Conservation (phyloP, 2,113 vertebrate species). For the Laticauda colubrina region DNA sequence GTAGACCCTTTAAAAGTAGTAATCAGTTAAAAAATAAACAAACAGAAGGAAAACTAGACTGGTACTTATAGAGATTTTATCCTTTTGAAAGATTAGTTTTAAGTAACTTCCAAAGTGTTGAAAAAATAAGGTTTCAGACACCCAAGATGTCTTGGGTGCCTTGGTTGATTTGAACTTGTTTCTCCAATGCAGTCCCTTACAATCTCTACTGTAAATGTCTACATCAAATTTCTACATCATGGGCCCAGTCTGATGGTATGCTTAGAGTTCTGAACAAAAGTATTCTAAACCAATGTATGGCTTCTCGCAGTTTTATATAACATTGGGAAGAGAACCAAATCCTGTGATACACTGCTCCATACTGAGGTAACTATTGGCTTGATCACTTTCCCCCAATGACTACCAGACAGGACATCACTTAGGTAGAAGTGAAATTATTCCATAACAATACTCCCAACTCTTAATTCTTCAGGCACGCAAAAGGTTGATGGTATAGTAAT, state of each 20-base stretch:
- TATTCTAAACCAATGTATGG: neutral
- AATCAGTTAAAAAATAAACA: neutral
- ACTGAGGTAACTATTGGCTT: neutral
- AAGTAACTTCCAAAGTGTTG: neutral
- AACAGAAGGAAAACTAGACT: neutral
- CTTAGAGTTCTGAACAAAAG: neutral
- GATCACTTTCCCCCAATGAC: neutral
- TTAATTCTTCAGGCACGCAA: neutral
- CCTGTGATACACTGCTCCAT: neutral
- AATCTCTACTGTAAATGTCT: neutral
- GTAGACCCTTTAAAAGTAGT: neutral
- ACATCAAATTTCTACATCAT: neutral
- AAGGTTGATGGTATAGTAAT: neutral
- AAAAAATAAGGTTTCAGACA: neutral
- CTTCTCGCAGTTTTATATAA: neutral
- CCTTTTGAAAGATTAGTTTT: neutral
- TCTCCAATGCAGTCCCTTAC: neutral
- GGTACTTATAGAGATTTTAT: neutral
- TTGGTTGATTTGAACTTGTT: neutral
- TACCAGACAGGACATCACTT: neutral
- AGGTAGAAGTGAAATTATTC: neutral
- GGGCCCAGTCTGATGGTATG: neutral
- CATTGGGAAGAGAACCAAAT: neutral
- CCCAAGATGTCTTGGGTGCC: neutral
- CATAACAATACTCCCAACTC: neutral